Evolutionary conservation across 37 sponge, comb jelly and placozoan genomes (phyloP), one percentile per base, ranked within the genome.

Genomic region (Theonella swinhoei): DNA sequence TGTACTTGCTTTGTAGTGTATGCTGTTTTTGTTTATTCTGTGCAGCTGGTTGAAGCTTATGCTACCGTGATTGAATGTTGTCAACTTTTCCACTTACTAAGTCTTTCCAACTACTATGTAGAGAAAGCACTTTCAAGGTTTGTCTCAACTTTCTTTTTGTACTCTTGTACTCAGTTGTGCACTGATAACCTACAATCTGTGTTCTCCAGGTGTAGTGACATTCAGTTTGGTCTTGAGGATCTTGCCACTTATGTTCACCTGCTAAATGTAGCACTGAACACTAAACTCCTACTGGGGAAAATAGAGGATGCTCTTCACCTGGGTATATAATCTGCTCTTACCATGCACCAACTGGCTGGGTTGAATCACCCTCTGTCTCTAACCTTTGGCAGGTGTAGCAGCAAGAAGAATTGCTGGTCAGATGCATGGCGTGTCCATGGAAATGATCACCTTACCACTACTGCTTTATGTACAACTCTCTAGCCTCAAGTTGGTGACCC

Each of bases 21-120:
- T 64, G 24, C n/a, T n/a, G n/a, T 70, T 19, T 84, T 39, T 67
- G 38, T 22, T 72, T 7, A 64, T 7, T 8, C 22, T 24, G 33
- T 70, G n/a, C 69, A 91, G 91, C 77, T 95, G 41, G 36, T 95
- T 72, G 92, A 91, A 28, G 89, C 95, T 0, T 95, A 95, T 81
- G 75, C 92, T 41, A 80, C 83, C 8, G 81, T 91, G 84, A 81
- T 95, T 35, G 89, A 88, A 61, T 91, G 95, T 62, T 91, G 92
- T 65, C 89, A 91, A 71, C 67, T 73, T 40, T 88, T 89, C 33
- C 65, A 80, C 17, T 74, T 76, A 39, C 77, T 74, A 34, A 66
- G 79, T 2, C 59, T 91, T 19, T 85, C 76, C 1, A 79, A 73
- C 64, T 33, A 68, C 37, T 92, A 88, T 37, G 25, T 81, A 28